Evolutionary conservation across 1,140 invertebrate species (phyloP), one percentile per base, ranked within the genome.

Genomic region (Megathymus violae): DNA sequence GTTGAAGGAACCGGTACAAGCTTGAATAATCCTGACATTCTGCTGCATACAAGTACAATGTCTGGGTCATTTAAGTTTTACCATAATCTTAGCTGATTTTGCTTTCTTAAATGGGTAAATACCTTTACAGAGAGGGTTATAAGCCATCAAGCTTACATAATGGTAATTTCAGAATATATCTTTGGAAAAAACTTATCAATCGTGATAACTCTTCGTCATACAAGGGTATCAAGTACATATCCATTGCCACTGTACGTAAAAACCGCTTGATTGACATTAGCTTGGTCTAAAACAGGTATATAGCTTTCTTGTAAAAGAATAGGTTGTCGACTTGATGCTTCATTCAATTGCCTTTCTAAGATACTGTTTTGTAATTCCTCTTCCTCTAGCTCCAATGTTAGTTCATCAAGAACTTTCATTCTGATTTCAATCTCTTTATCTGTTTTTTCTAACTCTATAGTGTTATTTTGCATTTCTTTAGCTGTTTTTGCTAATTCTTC

Each of bases 361-460:
- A 89, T 74, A 1, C 84, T 75, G 50, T 85, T 92, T 71, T 94
- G 93, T 46, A 92, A 80, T 59, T 95, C 94, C 52, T 93, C 92
- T 66, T 92, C 91, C 25, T 94, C 92, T 48, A 96, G 84, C 69
- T 96, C 94, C 58, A 91, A 80, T 36, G 94, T 93, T 25, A 96
- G 85, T 56, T 92, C 92, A 48, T 95, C 93, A 4, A 96, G 78
- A 7, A 94, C 86, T 60, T 92, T 91, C 71, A 94, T 90, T 80
- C 95, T 93, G 27, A 91, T 92, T 52, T 94, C 92, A 15, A 96
- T 79, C 67, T 94, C 92, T 58, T 92, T 92, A 50, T 95, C 93
- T 13, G 94, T 93, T 62, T 93, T 93, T 41, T 93, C 89, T 52
- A 96, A 74, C 31, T 94, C 94, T 11, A 92, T 83, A 38, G 94